Evolutionary conservation across 2,888 invertebrate genomes (phyloP).

Genomic region (Sphaerolaimus hirsutus): DNA sequence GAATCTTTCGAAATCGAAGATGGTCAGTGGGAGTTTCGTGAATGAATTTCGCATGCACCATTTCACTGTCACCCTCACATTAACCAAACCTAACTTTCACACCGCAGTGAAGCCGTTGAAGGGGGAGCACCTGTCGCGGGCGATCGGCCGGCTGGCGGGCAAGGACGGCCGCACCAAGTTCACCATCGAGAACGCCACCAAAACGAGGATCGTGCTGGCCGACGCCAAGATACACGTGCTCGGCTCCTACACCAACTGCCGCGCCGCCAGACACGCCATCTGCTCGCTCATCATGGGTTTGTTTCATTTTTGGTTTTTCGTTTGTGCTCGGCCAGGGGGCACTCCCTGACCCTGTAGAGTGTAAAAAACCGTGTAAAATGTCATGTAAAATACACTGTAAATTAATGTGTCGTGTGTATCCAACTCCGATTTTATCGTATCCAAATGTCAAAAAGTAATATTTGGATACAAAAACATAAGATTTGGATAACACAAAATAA

Average conservation of each 20-base stretch:
- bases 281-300: slow-evolving; percentile 73
- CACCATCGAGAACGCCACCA: slow-evolving; percentile 93
- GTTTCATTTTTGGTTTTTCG: slow-evolving; percentile 8
- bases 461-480: too few species aligned
- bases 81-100: background rate
- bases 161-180: slow-evolving; percentile 69
- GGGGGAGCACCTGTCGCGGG: slow-evolving; percentile 79
- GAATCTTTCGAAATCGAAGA: slow-evolving; percentile 91
- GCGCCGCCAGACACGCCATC: slow-evolving; percentile 69
- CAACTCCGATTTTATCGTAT: too few species aligned
- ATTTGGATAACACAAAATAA: too few species aligned
- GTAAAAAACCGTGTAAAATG: too few species aligned
- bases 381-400: too few species aligned
- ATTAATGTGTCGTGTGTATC: too few species aligned
- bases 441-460: too few species aligned
- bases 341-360: too few species aligned
- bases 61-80: background rate
- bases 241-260: slow-evolving; percentile 88
- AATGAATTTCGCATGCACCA: background rate
- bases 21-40: slow-evolving; percentile 20
- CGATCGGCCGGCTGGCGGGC: slow-evolving; percentile 87
- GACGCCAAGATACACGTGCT: slow-evolving; percentile 86
- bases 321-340: too few species aligned
- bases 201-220: slow-evolving; percentile 85
- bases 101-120: slow-evolving; percentile 56